Percentiles rank a stretch among this genome's conserved stretches.
Conservation (phyloP, 2,888 invertebrate genomes). For the Gryllus longicercus region DNA sequence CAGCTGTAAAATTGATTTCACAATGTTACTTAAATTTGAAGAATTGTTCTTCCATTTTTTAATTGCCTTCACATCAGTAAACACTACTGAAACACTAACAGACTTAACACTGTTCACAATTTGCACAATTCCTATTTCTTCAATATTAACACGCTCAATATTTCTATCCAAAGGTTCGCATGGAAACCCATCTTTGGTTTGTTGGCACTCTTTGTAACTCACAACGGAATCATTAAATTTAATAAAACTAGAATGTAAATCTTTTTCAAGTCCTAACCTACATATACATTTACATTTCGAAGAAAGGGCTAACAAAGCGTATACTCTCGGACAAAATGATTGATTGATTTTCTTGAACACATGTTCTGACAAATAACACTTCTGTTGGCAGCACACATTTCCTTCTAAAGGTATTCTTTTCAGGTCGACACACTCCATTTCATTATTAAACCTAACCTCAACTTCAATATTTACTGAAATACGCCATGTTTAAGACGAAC, state of each 20-base stretch:
- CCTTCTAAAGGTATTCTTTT: slow-evolving; percentile 22
- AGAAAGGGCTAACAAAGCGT: slow-evolving; percentile 24
- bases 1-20: slow-evolving; percentile 40
- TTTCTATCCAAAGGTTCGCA: background rate
- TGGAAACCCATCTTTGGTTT: slow-evolving; percentile 25
- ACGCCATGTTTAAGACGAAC: too few species aligned
- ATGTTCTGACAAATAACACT: slow-evolving; percentile 29
- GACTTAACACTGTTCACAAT: slow-evolving; percentile 35
- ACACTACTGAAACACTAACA: slow-evolving; percentile 38
- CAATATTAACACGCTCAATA: slow-evolving; percentile 3
- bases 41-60: slow-evolving; percentile 36
- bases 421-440: slow-evolving; percentile 5
- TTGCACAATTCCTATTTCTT: slow-evolving; percentile 35
- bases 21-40: slow-evolving; percentile 30
- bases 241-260: slow-evolving; percentile 35
- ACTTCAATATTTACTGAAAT: too few species aligned
- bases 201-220: slow-evolving; percentile 20
- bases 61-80: slow-evolving; percentile 34
- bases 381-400: slow-evolving; percentile 27
- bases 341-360: background rate
- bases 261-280: slow-evolving; percentile 35
- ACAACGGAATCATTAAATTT: slow-evolving; percentile 38
- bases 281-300: slow-evolving; percentile 34
- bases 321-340: slow-evolving; percentile 18
- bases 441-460: background rate